Evolutionary conservation across 2,888 invertebrate species (phyloP), one percentile per base, ranked within the genome.

Genomic region (Criorhina ranunculi): DNA sequence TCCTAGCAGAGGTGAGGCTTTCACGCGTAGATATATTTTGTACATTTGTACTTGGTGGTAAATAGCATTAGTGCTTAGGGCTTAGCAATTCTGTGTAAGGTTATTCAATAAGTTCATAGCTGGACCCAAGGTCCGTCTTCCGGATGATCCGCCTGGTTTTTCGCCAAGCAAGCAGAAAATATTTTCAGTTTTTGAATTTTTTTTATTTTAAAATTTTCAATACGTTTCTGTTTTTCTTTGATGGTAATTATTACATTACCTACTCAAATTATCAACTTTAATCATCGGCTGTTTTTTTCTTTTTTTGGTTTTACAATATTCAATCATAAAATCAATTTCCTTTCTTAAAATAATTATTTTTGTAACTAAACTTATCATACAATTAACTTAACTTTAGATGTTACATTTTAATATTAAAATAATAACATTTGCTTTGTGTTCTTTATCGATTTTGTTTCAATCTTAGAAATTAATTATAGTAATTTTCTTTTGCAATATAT

Each of bases 251-350:
- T 51, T 60, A 37, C 70, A 75, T 79, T 85, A 72, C n/a, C n/a
- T n/a, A n/a, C 55, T 66, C 53, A 70, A 80, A 66, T 64, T 15
- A 66, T 69, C 46, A 78, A 78, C 78, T 69, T 70, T 78, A 69
- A 60, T 59, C 57, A 70, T 75, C 57, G 60, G 33, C 15, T 57
- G 8, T 49, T 51, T 59, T 42, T 59, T 51, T 49, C 42, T 59
- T 42, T 59, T 51, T 53, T 11, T 53, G 19, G 0, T 53, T 53
- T 37, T 55, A 33, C 37, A 85, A 86, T 86, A 81, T 79, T 87
- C 81, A 87, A 87, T 87, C 87, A 64, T 86, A 81, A 81, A 88
- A 86, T 86, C 86, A 88, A 78, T 87, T 83, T 82, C 64, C 75
- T 67, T 78, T 78, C 86, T 78, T 81, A 81, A 78, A 81, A 70